Percentiles rank a stretch among this genome's conserved stretches.
Evolutionary conservation across 2,888 invertebrate genomes (phyloP).

Genomic region (Melanchra persicariae): DNA sequence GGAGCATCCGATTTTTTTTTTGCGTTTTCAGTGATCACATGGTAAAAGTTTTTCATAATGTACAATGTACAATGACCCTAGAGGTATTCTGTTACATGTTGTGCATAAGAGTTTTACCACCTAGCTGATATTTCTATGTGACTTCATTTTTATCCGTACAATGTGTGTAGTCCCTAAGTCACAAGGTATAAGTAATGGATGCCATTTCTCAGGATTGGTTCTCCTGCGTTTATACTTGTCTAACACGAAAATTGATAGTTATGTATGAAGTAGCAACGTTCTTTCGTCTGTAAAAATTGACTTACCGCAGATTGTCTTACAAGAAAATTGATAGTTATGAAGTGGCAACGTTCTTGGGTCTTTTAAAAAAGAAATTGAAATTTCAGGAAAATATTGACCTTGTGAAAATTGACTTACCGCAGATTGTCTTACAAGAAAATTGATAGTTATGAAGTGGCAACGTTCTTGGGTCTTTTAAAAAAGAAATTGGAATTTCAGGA

Average conservation of each 20-base stretch:
- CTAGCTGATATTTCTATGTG: too few species aligned
- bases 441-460: constrained; percentile 3
- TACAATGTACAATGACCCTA: too few species aligned
- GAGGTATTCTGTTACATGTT: too few species aligned
- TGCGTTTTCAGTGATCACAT: too few species aligned
- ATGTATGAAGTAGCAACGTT: neutral
- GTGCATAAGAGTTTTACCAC: too few species aligned
- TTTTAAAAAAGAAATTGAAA: neutral
- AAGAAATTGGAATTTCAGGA: neutral
- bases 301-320: too few species aligned
- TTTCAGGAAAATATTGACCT: neutral
- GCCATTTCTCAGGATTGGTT: constrained; percentile 26
- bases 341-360: neutral
- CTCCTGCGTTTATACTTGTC: constrained; percentile 2
- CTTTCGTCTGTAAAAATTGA: neutral
- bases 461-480: neutral
- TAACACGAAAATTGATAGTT: constrained; percentile 10
- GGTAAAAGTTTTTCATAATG: too few species aligned
- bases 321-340: constrained; percentile 21
- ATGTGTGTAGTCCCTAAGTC: constrained; percentile 11
- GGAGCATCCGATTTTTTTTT: too few species aligned
- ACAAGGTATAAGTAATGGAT: constrained; percentile 20
- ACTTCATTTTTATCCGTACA: too few species aligned
- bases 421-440: constrained; percentile 14
- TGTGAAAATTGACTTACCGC: too few species aligned